Evolutionary conservation across 2,888 invertebrate genomes (phyloP).

Genomic region (Muschampia plurimacula): DNA sequence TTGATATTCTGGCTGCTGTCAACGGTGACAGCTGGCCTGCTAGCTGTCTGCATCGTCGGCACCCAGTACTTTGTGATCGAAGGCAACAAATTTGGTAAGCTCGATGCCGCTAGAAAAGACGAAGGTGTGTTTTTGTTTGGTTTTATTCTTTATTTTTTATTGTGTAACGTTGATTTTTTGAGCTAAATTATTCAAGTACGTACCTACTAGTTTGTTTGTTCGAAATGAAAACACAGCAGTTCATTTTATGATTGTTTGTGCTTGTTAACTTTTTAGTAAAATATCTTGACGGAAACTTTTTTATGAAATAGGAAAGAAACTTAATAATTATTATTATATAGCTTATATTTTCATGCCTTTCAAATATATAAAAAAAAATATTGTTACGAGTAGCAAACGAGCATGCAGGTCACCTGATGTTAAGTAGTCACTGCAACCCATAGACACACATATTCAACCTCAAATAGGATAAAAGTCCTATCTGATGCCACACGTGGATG

Average conservation of each 20-base stretch:
- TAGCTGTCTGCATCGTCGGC: constrained; percentile 87
- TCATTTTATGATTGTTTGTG: neutral
- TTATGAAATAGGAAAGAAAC: too few species aligned
- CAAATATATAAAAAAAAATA: too few species aligned
- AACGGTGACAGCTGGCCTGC: constrained; percentile 87
- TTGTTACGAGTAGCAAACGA: too few species aligned
- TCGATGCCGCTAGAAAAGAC: constrained; percentile 71
- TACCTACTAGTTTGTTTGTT: neutral
- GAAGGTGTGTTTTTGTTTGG: constrained; percentile 77
- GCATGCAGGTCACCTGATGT: too few species aligned
- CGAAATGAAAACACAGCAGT: constrained; percentile 26
- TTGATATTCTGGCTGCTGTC: constrained; percentile 88
- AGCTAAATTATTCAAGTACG: neutral
- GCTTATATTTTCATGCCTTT: too few species aligned
- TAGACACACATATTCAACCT: too few species aligned
- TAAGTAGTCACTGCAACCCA: too few species aligned
- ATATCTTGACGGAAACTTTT: too few species aligned
- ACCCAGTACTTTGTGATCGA: constrained; percentile 89
- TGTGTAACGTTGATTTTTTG: neutral
- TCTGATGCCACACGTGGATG: too few species aligned
- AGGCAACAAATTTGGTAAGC: constrained; percentile 87
- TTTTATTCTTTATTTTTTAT: constrained; percentile 49
- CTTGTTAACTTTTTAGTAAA: neutral
- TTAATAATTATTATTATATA: too few species aligned
- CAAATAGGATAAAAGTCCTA: too few species aligned